Percentiles rank a stretch among this genome's conserved stretches.
Conservation (phyloP, 2,113 vertebrate species). For the Vulpes lagopus region DNA sequence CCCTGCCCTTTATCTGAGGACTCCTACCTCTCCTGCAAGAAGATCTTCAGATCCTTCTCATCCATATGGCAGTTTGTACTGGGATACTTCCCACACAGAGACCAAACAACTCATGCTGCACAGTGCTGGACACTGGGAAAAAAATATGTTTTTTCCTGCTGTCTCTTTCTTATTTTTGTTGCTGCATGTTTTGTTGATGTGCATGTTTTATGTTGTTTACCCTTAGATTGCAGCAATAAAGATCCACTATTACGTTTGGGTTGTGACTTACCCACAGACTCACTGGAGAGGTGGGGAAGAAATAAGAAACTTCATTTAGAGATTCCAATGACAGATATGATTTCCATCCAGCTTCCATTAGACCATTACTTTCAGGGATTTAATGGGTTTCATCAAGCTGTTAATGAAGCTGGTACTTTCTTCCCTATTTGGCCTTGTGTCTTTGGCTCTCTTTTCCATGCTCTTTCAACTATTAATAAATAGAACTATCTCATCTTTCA, state of each 20-base stretch:
- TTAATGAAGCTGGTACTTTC: background rate
- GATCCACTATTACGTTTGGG: background rate
- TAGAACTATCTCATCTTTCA: background rate
- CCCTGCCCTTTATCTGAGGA: background rate
- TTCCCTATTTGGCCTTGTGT: background rate
- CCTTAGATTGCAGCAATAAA: background rate
- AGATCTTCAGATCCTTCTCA: background rate
- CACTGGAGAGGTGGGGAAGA: background rate
- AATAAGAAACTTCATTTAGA: background rate
- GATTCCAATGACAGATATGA: background rate
- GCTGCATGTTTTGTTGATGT: background rate
- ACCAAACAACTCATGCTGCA: background rate
- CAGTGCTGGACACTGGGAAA: background rate
- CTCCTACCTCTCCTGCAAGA: background rate
- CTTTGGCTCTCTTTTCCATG: background rate
- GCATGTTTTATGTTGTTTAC: background rate
- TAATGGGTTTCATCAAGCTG: background rate
- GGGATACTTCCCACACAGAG: background rate
- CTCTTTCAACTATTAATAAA: slow-evolving; percentile 15
- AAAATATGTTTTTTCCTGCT: too few relatives aligned
- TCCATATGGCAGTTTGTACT: background rate
- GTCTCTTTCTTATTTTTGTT: background rate
- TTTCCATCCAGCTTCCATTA: background rate
- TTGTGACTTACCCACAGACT: background rate
- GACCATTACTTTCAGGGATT: background rate